Evolutionary conservation across 92 coral and sea anemone species (phyloP).

Genomic region (Zoanthus sansibaricus): DNA sequence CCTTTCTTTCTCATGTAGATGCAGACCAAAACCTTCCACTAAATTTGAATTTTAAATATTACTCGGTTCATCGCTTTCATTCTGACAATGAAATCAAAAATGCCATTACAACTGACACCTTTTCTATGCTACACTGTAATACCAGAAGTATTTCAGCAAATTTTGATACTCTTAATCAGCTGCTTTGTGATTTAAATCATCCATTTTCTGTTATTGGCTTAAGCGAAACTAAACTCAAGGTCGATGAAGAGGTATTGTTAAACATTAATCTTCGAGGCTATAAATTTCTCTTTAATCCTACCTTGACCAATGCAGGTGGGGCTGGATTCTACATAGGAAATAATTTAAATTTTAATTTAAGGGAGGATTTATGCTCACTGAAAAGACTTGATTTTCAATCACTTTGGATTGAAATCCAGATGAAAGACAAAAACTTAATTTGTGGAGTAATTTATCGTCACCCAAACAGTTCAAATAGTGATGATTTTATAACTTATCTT

Average conservation of each 20-base stretch:
- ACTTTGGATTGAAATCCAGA: neutral
- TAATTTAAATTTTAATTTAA: neutral
- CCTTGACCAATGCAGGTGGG: neutral
- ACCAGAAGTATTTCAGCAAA: neutral
- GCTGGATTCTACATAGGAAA: neutral
- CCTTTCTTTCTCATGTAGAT: neutral
- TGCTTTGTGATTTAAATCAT: constrained; percentile 7
- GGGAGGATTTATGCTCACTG: too few species aligned
- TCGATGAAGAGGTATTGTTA: neutral
- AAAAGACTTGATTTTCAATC: neutral
- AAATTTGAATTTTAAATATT: constrained; percentile 3
- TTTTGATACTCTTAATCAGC: neutral
- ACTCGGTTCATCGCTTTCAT: neutral
- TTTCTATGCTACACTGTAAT: neutral
- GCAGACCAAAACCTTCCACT: neutral
- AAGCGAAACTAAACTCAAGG: neutral
- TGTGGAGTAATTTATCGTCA: constrained; percentile 12
- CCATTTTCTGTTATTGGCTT: neutral
- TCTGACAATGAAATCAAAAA: neutral
- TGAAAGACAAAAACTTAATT: neutral
- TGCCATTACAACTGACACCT: constrained; percentile 7
- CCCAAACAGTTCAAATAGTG: constrained; percentile 3
- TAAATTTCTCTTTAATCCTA: neutral
- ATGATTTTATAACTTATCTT: neutral
- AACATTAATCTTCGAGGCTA: neutral